Conservation (phyloP, 2,888 invertebrate genomes). For the Drosophila histrio region DNA sequence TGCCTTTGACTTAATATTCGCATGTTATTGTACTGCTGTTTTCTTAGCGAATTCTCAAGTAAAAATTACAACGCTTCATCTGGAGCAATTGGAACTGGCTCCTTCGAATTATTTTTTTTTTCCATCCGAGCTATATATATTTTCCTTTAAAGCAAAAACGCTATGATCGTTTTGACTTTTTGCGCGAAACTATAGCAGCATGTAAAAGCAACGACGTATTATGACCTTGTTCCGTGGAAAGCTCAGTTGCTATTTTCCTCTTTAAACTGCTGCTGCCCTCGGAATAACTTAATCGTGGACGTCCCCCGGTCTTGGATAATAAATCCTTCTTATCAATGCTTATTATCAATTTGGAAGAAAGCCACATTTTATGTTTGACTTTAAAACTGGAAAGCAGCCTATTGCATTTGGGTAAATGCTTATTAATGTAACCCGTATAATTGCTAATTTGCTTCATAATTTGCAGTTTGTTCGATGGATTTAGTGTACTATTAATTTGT, state of each 20-base stretch:
- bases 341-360: slow-evolving; percentile 2
- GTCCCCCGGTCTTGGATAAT: neutral
- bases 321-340: neutral
- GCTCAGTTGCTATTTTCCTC: neutral
- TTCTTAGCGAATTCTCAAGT: neutral
- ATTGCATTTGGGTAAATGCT: slow-evolving; percentile 2
- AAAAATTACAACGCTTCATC: slow-evolving; percentile 3
- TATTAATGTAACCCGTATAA: neutral
- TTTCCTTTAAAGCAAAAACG: slow-evolving; percentile 1
- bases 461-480: too few relatives aligned
- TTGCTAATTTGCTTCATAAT: too few relatives aligned
- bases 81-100: slow-evolving; percentile 1
- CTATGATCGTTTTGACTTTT: neutral
- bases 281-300: neutral
- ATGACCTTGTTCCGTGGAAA: neutral
- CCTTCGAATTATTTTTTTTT: neutral
- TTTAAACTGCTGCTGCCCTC: slow-evolving; percentile 2
- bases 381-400: neutral
- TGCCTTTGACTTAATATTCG: neutral
- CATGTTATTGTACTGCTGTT: slow-evolving; percentile 1
- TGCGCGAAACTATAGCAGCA: neutral
- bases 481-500: too few relatives aligned
- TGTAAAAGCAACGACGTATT: neutral
- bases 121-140: neutral
- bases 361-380: neutral